Evolutionary conservation across 2,797 vertebrate genomes (phyloP).

Genomic region (Manis pentadactyla): DNA sequence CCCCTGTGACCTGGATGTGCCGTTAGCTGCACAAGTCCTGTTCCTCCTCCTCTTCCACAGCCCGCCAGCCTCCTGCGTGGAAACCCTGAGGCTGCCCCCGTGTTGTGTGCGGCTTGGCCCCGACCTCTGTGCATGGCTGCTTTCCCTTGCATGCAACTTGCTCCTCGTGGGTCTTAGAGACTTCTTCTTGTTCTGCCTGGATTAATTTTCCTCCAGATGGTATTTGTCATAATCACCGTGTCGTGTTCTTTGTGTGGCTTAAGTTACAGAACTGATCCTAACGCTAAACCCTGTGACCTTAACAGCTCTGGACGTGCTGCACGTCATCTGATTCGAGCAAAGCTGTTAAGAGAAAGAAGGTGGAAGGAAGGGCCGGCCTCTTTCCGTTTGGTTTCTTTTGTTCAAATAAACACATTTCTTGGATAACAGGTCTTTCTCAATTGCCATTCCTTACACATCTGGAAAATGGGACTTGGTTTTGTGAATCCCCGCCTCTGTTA

Average conservation of each 20-base stretch:
- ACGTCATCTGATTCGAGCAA: neutral
- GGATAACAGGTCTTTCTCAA: neutral
- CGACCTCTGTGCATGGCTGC: neutral
- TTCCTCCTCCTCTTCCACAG: neutral
- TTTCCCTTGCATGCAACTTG: no score
- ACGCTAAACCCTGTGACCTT: neutral
- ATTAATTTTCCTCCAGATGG: neutral
- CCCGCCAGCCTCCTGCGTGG: neutral
- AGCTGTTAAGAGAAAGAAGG: neutral
- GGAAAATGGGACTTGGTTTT: slow-evolving; percentile 34
- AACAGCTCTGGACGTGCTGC: neutral
- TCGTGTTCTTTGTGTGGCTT: neutral
- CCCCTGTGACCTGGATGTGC: neutral
- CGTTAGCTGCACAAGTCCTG: neutral
- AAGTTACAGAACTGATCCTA: slow-evolving; percentile 15
- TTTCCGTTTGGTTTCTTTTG: neutral
- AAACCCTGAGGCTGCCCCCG: neutral
- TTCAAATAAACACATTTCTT: neutral
- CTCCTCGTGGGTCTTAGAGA: neutral
- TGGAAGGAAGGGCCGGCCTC: neutral
- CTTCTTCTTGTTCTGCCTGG: slow-evolving; percentile 10
- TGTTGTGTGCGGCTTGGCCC: neutral
- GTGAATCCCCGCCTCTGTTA: neutral
- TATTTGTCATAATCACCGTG: slow-evolving; percentile 37
- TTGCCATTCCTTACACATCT: neutral